Conservation (phyloP, 2,888 invertebrate species). For the Lepeophtheirus nordmannii region DNA sequence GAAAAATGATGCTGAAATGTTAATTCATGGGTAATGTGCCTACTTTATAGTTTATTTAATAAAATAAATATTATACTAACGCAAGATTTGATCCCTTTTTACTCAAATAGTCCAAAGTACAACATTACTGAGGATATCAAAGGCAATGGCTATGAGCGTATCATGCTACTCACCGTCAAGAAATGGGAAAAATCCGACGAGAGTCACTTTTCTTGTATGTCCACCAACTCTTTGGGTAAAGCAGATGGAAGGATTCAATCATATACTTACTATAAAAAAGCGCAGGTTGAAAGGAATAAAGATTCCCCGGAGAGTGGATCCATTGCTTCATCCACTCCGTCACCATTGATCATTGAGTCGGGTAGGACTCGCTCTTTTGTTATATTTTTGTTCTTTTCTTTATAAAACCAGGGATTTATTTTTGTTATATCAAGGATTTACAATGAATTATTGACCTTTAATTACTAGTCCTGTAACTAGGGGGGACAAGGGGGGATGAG, state of each 20-base stretch:
- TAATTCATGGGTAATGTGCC: conserved; percentile 54
- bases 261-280: conserved; percentile 34
- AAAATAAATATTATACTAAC: too few relatives aligned
- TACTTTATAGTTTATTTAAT: background rate
- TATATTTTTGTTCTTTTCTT: too few relatives aligned
- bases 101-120: conserved; percentile 49
- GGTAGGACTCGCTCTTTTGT: too few relatives aligned
- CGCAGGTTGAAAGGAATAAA: background rate
- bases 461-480: too few relatives aligned
- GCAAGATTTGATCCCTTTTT: too few relatives aligned
- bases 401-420: too few relatives aligned
- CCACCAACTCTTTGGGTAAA: conserved; percentile 59
- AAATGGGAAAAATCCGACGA: conserved; percentile 33
- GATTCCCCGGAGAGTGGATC: background rate
- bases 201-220: conserved; percentile 51
- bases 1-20: conserved; percentile 57
- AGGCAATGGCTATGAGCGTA: conserved; percentile 50
- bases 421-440: too few relatives aligned
- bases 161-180: conserved; percentile 52
- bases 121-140: conserved; percentile 52
- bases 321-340: too few relatives aligned
- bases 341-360: too few relatives aligned
- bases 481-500: too few relatives aligned
- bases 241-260: conserved; percentile 58
- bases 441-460: too few relatives aligned